Conservation (phyloP, 2,113 vertebrate genomes). For the Gobio gobio region DNA sequence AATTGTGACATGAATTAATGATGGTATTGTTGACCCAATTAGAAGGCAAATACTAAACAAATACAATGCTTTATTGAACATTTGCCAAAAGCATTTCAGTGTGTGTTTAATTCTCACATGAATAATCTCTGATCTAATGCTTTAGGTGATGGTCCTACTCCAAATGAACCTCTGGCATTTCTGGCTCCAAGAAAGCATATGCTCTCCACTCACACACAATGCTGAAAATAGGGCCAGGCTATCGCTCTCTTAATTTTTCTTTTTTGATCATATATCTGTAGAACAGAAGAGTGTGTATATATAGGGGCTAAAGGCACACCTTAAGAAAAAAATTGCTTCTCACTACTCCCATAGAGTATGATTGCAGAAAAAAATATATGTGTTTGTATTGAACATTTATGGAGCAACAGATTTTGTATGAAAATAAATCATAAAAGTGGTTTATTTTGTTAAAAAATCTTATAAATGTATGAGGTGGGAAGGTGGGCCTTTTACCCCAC, state of each 20-base stretch:
- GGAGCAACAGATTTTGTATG: no score
- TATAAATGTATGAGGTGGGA: no score
- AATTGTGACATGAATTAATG: slow-evolving; percentile 1
- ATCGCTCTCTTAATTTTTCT: not conserved
- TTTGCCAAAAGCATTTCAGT: slow-evolving; percentile 5
- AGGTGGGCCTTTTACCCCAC: no score
- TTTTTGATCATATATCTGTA: not conserved
- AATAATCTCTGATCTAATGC: slow-evolving; percentile 24
- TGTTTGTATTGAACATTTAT: no score
- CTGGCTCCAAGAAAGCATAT: slow-evolving; percentile 4
- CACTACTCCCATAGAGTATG: no score
- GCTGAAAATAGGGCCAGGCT: not conserved
- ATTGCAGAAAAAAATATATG: no score
- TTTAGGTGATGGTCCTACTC: not conserved
- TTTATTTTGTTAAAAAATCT: no score
- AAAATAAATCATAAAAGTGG: no score
- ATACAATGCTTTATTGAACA: slow-evolving; percentile 24
- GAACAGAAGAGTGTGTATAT: no score
- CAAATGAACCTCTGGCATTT: slow-evolving; percentile 13
- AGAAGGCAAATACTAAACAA: not conserved
- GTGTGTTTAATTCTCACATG: slow-evolving; percentile 1
- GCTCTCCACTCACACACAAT: not conserved
- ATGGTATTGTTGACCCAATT: not conserved
- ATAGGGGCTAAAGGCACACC: no score
- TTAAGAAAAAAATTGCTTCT: no score